Evolutionary conservation across 2,888 invertebrate genomes (phyloP).

Genomic region (Drosophila nigritarsus): DNA sequence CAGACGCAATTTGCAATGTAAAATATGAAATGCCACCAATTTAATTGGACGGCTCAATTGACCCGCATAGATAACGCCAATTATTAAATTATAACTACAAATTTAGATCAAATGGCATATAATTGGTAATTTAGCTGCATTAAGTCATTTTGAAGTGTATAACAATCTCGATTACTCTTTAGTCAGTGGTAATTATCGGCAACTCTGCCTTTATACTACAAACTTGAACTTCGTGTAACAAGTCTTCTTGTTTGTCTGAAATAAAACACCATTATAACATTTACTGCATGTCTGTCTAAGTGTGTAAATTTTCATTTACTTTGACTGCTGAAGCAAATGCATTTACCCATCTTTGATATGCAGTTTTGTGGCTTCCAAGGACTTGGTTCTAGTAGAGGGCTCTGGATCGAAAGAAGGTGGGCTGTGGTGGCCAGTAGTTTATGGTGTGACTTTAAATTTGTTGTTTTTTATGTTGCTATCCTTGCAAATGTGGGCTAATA

Average conservation of each 20-base stretch:
- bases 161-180: not conserved
- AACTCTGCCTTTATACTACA: not conserved
- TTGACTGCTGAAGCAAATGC: slow-evolving; percentile 55
- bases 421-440: slow-evolving; percentile 26
- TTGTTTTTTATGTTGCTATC: slow-evolving; percentile 29
- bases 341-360: slow-evolving; percentile 45
- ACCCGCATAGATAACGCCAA: slow-evolving; percentile 55
- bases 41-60: slow-evolving; percentile 58
- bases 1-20: slow-evolving; percentile 21
- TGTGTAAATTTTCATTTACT: slow-evolving; percentile 55
- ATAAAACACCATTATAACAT: slow-evolving; percentile 23
- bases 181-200: slow-evolving; percentile 8
- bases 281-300: slow-evolving; percentile 14
- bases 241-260: slow-evolving; percentile 3
- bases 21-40: slow-evolving; percentile 43
- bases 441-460: slow-evolving; percentile 55
- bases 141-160: not conserved
- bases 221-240: not conserved
- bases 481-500: slow-evolving; percentile 43
- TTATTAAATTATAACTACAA: slow-evolving; percentile 73
- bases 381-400: not conserved
- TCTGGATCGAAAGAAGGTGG: not conserved
- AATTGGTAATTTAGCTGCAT: not conserved
- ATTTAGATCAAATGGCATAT: slow-evolving; percentile 28
- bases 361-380: slow-evolving; percentile 44